Evolutionary conservation across 2,797 vertebrate species (phyloP), one percentile per base, ranked within the genome.

Genomic region (Garrulus glandarius): DNA sequence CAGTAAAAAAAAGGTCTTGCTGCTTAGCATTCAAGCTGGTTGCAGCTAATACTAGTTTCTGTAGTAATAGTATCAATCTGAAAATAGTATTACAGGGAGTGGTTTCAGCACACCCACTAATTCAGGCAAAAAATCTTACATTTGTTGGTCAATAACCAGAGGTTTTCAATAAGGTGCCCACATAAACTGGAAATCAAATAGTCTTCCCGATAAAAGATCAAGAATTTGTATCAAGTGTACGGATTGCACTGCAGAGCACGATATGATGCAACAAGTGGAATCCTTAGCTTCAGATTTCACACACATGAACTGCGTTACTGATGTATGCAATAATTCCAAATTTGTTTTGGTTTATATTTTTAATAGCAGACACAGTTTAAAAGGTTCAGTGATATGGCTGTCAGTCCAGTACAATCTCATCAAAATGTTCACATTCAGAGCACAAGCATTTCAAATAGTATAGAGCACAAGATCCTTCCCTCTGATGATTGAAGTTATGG

Each of bases 331-430:
- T 29, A 77, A 86, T 84, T 72, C 7, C 56, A 74, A 82, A 44
- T 82, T 61, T 43, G 6, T 75, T 87, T 70, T 89, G 19, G 16
- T 83, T 87, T 80, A 27, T 32, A 39, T 23, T 71, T 91, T 84
- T 70, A 87, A 23, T 53, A 67, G 44, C 70, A 80, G 76, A 69
- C 24, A 36, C 53, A 11, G 32, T 24, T 86, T 60, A 63, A 86
- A 90, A 72, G 11, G 19, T 70, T 78, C 29, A 52, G 3, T 27
- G 24, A 43, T 76, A 78, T 19, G 21, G 71, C 8, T 82, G 30
- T 34, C 37, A 74, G 30, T 61, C n/a, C 39, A 47, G 52, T 7
- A 22, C 29, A 63, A 52, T 11, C 26, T 67, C 34, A 75, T n/a
- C 29, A 76, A 79, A 94, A 90, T 46, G 4, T 14, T 61, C 7